phyloP scores from a whole-genome alignment of 2,113 vertebrate genomes.

The Calidris pugnax region DNA sequence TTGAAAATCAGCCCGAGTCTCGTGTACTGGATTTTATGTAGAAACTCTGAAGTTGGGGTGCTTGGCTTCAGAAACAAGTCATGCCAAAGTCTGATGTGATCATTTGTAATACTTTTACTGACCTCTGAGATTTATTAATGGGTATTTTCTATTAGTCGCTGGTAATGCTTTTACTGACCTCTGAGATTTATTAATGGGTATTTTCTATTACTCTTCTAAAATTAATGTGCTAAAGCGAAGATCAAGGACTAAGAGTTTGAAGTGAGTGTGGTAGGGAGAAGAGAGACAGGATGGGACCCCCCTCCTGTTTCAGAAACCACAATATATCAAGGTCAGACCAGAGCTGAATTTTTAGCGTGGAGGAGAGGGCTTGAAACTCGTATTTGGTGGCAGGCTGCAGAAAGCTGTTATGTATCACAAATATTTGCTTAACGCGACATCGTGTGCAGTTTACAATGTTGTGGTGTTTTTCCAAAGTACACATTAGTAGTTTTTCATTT shows the following conservation, averaged over 20 bases:
- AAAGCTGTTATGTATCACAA: neutral
- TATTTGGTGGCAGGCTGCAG: neutral
- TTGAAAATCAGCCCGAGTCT: neutral
- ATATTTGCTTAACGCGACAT: neutral
- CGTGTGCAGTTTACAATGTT: neutral
- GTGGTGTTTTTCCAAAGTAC: neutral
- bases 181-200: neutral
- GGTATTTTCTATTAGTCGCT: neutral
- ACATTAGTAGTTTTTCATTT: neutral
- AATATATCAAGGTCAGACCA: accelerated
- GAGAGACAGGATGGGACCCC: neutral
- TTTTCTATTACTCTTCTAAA: neutral
- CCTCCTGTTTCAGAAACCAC: neutral
- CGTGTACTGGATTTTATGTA: accelerated
- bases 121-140: neutral
- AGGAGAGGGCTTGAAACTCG: accelerated
- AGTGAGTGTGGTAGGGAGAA: neutral
- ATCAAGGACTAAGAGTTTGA: neutral
- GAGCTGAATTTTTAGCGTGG: neutral
- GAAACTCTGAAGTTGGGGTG: neutral
- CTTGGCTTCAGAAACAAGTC: neutral
- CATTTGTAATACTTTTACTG: neutral
- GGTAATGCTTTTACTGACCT: neutral
- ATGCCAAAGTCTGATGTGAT: neutral
- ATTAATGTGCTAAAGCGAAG: neutral